These are phyloP conservation scores for Hapalemur alaotrensis DNA, from an alignment of 2,797 vertebrate genomes.

Conservation along the genomic window DNA sequence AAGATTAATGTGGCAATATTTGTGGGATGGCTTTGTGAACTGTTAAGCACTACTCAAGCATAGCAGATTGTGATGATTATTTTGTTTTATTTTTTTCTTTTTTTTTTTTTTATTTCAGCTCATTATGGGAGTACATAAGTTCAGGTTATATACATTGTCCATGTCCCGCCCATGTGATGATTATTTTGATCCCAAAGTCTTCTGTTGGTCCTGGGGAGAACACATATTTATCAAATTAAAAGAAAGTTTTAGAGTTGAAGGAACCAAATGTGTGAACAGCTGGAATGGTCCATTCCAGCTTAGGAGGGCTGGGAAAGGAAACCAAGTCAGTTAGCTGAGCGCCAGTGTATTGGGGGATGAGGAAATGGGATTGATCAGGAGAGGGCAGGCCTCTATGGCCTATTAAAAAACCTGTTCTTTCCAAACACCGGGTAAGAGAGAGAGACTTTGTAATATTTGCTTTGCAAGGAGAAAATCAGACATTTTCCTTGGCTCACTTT, in stretches of 20 bases:
- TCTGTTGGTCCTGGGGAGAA: not conserved
- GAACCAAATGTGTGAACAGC: not conserved
- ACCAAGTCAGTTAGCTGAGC: not conserved
- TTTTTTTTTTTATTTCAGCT: too few species aligned
- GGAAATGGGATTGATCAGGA: not conserved
- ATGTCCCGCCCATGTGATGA: not conserved
- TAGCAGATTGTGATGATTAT: not conserved
- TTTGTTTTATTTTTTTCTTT: not conserved
- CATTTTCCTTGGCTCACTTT: not conserved
- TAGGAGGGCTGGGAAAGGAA: not conserved
- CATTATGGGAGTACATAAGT: too few species aligned
- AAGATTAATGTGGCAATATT: not conserved
- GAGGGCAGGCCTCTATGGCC: not conserved
- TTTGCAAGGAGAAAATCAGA: not conserved
- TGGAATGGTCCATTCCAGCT: not conserved
- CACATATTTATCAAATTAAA: not conserved
- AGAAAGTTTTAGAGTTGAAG: not conserved
- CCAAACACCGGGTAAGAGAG: not conserved
- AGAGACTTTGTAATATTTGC: not conserved
- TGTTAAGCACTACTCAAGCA: not conserved
- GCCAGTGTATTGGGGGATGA: not conserved
- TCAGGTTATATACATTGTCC: too few species aligned
- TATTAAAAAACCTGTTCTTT: not conserved
- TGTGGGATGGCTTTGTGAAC: not conserved
- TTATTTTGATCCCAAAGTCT: conserved; percentile 3